These are phyloP conservation scores for Formica aserva DNA, from an alignment of 2,888 invertebrate genomes.

Conservation along the genomic window DNA sequence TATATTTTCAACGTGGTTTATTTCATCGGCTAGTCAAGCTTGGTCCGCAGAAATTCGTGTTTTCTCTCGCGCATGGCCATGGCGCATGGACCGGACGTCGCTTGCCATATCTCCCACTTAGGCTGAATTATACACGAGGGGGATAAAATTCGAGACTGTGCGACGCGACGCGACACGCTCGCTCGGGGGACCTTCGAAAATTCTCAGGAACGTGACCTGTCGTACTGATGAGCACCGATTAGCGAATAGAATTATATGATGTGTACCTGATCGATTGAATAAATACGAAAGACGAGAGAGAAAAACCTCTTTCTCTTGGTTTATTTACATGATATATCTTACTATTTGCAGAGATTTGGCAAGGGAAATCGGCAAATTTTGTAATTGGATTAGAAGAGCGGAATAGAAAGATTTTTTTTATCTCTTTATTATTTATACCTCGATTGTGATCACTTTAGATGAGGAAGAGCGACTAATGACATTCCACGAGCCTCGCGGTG, in stretches of 20 bases:
- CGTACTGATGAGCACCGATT: slow-evolving; percentile 50
- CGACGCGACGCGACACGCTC: slow-evolving; percentile 13
- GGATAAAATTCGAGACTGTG: slow-evolving; percentile 55
- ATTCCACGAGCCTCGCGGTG: slow-evolving; percentile 41
- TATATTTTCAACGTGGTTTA: background rate
- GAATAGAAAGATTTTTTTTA: background rate
- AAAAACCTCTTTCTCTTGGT: background rate
- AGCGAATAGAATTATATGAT: slow-evolving; percentile 39
- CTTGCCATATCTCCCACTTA: slow-evolving; percentile 60
- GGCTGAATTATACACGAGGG: slow-evolving; percentile 62
- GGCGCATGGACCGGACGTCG: slow-evolving; percentile 55
- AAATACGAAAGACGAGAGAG: slow-evolving; percentile 14
- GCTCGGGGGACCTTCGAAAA: slow-evolving; percentile 45
- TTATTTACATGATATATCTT: slow-evolving; percentile 11
- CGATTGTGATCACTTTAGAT: background rate
- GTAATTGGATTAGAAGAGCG: background rate
- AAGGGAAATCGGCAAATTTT: slow-evolving; percentile 17
- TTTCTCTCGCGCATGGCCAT: slow-evolving; percentile 42
- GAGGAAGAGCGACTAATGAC: slow-evolving; percentile 54
- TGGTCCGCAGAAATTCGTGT: slow-evolving; percentile 30
- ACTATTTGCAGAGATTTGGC: slow-evolving; percentile 8
- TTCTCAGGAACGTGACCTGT: slow-evolving; percentile 46
- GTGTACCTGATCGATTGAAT: slow-evolving; percentile 36
- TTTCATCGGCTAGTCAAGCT: slow-evolving; percentile 12
- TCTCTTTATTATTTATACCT: slow-evolving; percentile 20